Percentiles rank a stretch among this genome's conserved stretches.
These are phyloP conservation scores for Dendropsophus ebraccatus DNA, from an alignment of 2,113 vertebrate genomes.

Conservation along the genomic window DNA sequence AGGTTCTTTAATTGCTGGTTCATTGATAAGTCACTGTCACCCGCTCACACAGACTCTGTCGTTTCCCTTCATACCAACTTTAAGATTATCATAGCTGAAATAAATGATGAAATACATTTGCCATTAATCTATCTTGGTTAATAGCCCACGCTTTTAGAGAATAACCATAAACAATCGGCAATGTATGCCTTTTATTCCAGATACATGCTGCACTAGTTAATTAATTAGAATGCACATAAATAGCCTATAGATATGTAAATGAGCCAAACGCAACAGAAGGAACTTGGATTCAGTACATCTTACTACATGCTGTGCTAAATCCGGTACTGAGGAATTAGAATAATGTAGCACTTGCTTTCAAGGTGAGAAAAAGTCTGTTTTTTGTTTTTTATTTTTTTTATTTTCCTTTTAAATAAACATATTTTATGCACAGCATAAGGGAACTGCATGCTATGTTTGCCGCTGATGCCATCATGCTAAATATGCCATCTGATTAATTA, in stretches of 20 bases:
- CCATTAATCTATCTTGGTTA: neutral
- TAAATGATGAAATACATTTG: neutral
- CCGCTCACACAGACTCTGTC: neutral
- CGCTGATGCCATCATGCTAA: too few species aligned
- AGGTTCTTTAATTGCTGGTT: neutral
- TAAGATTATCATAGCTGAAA: neutral
- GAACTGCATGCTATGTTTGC: neutral
- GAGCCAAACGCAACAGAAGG: neutral
- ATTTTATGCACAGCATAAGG: neutral
- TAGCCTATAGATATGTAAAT: constrained; percentile 47
- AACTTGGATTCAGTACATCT: constrained; percentile 31
- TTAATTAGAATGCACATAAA: constrained; percentile 39
- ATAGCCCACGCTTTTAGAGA: neutral
- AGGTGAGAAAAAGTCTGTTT: neutral
- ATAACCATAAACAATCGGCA: neutral
- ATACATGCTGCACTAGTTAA: constrained; percentile 11
- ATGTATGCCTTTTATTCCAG: neutral
- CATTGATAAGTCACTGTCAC: neutral
- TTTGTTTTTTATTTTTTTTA: neutral
- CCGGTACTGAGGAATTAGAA: neutral
- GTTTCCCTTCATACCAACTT: neutral
- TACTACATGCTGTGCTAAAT: constrained; percentile 46
- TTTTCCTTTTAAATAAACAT: neutral
- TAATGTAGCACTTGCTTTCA: constrained; percentile 7
- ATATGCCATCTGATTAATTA: neutral